Evolutionary conservation across 1,140 invertebrate genomes (phyloP), one percentile per base, ranked within the genome.

Genomic region (Formica exsecta): DNA sequence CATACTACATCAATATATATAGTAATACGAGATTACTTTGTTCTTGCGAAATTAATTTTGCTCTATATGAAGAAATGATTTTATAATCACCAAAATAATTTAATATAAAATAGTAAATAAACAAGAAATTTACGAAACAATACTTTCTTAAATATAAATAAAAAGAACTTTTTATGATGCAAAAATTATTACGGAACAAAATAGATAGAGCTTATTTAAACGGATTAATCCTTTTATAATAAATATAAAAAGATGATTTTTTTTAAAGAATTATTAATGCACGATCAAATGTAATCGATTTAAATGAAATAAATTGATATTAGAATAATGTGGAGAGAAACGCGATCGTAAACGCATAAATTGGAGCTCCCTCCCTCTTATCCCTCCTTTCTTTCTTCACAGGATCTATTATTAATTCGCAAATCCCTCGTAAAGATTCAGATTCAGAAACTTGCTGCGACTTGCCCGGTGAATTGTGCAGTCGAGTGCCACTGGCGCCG

Each of bases 331-430:
- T 6, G 0, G 13, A 32, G 19, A n/a, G 25, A 77, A 65, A 41
- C 16, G 16, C 25, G 25, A 41, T 41, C 57, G 22, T 51, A 32
- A 51, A 19, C 44, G 68, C 19, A 76, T 76, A 62, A 76, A 61
- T 76, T 61, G 13, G 13, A 76, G 25, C 25, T 1, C 7, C 1
- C 51, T 6, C n/a, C 36, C 65, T 25, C 19, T 22, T 44, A 29
- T 29, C 7, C 25, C 19, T 5, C 3, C 6, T 32, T 13, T 4
- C 22, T 41, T 22, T 25, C 32, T 3, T 5, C 22, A 13, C 22
- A 13, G 32, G 8, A 41, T 80, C 64, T 57, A 80, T 80, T 80
- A 80, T 80, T 80, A 80, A 68, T 80, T 80, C 76, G 16, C 32
- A 57, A 54, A 2, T 80, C 13, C 64, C 44, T 80, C 76, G 41